phyloP scores from a whole-genome alignment of 2,113 vertebrate genomes.

The Poicephalus gulielmi region DNA sequence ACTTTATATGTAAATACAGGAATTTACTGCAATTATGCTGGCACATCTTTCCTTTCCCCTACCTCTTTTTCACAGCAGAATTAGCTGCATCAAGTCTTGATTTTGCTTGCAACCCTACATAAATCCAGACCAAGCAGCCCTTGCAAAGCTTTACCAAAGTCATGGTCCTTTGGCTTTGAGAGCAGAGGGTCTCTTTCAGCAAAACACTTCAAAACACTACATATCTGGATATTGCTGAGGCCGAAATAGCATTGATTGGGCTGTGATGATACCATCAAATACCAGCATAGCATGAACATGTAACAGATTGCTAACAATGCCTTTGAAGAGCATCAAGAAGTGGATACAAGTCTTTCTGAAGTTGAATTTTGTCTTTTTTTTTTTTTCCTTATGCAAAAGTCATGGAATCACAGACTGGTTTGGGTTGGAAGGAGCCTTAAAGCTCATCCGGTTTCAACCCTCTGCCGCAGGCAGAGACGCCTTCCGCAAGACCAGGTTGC shows the following conservation, averaged over 20 bases:
- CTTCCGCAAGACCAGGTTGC: background rate
- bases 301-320: background rate
- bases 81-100: background rate
- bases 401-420: background rate
- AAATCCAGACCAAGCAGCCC: background rate
- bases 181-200: background rate
- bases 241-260: background rate
- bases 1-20: background rate
- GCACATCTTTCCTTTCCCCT: background rate
- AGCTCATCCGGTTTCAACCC: background rate
- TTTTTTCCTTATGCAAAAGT: background rate
- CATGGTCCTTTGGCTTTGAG: background rate
- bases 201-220: background rate
- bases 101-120: background rate
- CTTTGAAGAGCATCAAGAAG: background rate
- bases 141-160: background rate
- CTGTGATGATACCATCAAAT: background rate
- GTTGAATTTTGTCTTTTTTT: background rate
- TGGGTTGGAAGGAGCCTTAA: background rate
- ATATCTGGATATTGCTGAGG: background rate
- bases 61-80: background rate
- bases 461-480: background rate
- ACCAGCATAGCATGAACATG: background rate
- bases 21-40: constrained; percentile 6
- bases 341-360: background rate